phyloP scores from a whole-genome alignment of 2,113 vertebrate species.

The Rafetus swinhoei region DNA sequence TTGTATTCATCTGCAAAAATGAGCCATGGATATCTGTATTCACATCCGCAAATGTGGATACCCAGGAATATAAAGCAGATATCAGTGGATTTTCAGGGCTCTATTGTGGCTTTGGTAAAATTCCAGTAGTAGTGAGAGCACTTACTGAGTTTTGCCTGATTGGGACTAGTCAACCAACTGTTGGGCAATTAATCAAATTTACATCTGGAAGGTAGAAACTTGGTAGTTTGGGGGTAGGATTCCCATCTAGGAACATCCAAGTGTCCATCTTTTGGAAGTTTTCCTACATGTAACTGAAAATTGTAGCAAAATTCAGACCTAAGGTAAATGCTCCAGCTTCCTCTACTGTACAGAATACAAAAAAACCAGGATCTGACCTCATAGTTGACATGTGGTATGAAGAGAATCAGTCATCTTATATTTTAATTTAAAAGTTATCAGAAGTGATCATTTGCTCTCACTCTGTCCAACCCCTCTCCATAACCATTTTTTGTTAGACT shows the following conservation, averaged over 20 bases:
- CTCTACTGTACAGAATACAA: not conserved
- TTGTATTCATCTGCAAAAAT: too few relatives aligned
- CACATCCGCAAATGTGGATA: too few relatives aligned
- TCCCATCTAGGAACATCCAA: not conserved
- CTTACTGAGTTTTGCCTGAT: not conserved
- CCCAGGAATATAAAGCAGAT: too few relatives aligned
- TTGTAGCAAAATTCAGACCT: not conserved
- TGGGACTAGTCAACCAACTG: not conserved
- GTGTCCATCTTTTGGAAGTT: not conserved
- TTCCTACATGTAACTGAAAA: not conserved
- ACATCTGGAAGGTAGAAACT: not conserved
- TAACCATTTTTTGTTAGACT: too few relatives aligned
- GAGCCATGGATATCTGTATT: too few relatives aligned
- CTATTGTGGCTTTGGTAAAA: not conserved
- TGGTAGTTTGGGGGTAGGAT: not conserved
- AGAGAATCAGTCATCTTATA: too few relatives aligned
- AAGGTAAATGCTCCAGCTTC: not conserved
- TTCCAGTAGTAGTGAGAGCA: not conserved
- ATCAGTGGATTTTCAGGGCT: too few relatives aligned
- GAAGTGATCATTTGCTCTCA: too few relatives aligned
- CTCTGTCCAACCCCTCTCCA: not conserved
- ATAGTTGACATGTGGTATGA: too few relatives aligned
- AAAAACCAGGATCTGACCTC: not conserved
- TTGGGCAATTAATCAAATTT: not conserved
- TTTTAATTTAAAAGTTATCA: too few relatives aligned